phyloP scores from a whole-genome alignment of 1,140 invertebrate genomes.

The Eufriesea mexicana region DNA sequence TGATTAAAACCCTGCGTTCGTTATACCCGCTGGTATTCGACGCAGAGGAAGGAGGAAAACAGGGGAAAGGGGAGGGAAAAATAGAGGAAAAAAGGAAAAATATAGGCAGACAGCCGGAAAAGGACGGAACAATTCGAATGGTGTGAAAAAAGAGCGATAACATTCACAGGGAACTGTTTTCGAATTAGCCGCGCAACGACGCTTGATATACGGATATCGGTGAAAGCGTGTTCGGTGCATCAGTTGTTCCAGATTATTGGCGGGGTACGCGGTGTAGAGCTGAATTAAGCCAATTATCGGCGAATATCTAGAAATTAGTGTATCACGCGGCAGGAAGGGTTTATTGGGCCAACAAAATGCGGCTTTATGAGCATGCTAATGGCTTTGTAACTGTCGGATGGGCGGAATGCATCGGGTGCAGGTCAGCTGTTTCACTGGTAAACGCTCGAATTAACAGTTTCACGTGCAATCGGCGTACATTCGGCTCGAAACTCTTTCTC shows the following conservation, averaged over 20 bases:
- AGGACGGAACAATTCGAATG: neutral
- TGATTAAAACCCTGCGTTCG: no score
- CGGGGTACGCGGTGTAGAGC: constrained; percentile 21
- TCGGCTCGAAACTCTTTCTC: neutral
- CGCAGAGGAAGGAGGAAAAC: no score
- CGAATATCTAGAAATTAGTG: constrained; percentile 64
- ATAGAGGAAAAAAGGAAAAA: no score
- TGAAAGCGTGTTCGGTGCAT: neutral
- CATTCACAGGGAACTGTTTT: neutral
- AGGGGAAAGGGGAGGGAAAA: neutral
- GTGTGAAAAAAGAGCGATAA: neutral
- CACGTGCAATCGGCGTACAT: neutral
- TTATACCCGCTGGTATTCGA: no score
- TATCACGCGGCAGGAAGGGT: constrained; percentile 37
- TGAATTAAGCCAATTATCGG: constrained; percentile 62
- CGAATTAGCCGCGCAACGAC: constrained; percentile 15
- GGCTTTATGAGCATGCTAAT: constrained; percentile 49
- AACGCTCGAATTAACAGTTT: constrained; percentile 44
- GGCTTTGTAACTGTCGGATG: constrained; percentile 25
- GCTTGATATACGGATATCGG: constrained; percentile 35
- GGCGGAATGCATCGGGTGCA: neutral
- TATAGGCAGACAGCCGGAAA: neutral
- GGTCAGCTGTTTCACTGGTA: constrained; percentile 6
- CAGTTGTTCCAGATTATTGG: constrained; percentile 50
- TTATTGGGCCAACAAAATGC: constrained; percentile 49